phyloP scores from a whole-genome alignment of 1,140 invertebrate species.

The Orchestia grillus region DNA sequence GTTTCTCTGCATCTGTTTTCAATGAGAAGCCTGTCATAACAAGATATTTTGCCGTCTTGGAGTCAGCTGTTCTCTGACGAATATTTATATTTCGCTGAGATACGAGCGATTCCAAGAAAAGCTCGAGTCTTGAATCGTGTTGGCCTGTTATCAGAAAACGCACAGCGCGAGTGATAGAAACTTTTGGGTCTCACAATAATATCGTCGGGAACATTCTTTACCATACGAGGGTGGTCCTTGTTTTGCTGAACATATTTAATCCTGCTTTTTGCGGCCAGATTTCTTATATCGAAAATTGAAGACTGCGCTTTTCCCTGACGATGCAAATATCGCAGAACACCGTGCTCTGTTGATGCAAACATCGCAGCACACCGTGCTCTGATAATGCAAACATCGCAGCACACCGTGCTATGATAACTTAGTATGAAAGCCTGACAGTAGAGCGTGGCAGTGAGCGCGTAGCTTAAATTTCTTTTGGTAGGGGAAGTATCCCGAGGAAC shows the following conservation, averaged over 20 bases:
- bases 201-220: slow-evolving; percentile 9
- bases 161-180: background rate
- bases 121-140: background rate
- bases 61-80: slow-evolving; percentile 20
- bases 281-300: background rate
- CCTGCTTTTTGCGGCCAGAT: background rate
- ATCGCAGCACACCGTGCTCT: too few relatives aligned
- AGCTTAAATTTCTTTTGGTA: too few relatives aligned
- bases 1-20: slow-evolving; percentile 5
- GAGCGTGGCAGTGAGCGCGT: too few relatives aligned
- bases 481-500: too few relatives aligned
- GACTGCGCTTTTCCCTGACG: background rate
- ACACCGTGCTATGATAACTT: too few relatives aligned
- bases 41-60: background rate
- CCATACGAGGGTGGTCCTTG: background rate
- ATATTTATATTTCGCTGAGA: slow-evolving; percentile 12
- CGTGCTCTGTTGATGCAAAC: too few relatives aligned
- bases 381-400: too few relatives aligned
- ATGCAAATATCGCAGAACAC: background rate
- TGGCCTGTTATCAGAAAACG: background rate
- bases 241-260: background rate
- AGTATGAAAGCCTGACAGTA: too few relatives aligned
- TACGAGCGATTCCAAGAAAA: background rate
- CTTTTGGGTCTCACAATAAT: background rate
- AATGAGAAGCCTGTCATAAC: slow-evolving; percentile 47